These are phyloP conservation scores for Martes martes DNA, from an alignment of 2,113 vertebrate genomes.

Conservation along the genomic window DNA sequence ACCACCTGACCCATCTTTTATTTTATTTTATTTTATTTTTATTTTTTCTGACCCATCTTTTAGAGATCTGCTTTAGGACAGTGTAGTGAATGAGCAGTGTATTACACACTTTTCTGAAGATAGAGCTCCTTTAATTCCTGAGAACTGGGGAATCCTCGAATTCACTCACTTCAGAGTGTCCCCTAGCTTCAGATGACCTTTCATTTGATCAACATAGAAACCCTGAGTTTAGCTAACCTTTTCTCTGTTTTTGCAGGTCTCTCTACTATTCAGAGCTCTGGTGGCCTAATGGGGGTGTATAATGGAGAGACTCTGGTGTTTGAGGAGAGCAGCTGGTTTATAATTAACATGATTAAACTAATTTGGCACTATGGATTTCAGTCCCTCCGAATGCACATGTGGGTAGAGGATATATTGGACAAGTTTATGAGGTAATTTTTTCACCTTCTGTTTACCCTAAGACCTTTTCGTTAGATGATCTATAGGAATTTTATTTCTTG, in stretches of 20 bases:
- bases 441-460: background rate
- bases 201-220: background rate
- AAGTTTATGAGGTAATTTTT: slow-evolving; percentile 94
- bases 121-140: slow-evolving; percentile 3
- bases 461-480: background rate
- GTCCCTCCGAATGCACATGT: slow-evolving; percentile 92
- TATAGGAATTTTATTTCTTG: background rate
- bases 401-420: slow-evolving; percentile 93
- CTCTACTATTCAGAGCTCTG: slow-evolving; percentile 4
- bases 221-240: background rate
- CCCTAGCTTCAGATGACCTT: background rate
- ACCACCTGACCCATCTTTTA: background rate
- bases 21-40: too few species aligned
- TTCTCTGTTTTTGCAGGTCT: slow-evolving; percentile 84
- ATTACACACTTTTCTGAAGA: slow-evolving; percentile 11
- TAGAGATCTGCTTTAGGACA: background rate
- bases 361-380: slow-evolving; percentile 93
- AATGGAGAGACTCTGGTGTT: slow-evolving; percentile 92
- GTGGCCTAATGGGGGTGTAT: slow-evolving; percentile 86
- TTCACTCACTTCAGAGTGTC: background rate
- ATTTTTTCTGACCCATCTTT: background rate
- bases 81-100: background rate
- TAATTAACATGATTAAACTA: slow-evolving; percentile 89
- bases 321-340: slow-evolving; percentile 93
- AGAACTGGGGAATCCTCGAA: background rate